These are phyloP conservation scores for Gastrophryne carolinensis DNA, from an alignment of 2,797 vertebrate species.

Conservation along the genomic window DNA sequence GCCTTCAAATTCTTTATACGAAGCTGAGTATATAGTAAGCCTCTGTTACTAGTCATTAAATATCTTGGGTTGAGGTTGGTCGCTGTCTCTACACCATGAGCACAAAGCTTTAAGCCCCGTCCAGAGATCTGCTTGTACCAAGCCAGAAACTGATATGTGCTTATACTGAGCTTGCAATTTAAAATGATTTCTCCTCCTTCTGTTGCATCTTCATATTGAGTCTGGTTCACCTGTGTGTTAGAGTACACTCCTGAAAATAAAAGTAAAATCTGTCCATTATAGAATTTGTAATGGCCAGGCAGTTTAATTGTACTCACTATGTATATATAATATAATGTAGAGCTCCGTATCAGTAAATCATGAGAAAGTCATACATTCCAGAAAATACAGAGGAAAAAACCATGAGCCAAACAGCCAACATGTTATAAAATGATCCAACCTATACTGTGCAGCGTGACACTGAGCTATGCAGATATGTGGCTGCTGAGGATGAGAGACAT, in stretches of 20 bases:
- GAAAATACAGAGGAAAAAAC: background rate
- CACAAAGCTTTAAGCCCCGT: background rate
- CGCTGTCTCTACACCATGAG: background rate
- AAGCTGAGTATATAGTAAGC: background rate
- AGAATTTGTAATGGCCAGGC: too few relatives aligned
- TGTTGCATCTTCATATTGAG: background rate
- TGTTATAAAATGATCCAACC: background rate
- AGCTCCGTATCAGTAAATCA: too few relatives aligned
- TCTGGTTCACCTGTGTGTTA: slow-evolving; percentile 23
- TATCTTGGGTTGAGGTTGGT: background rate
- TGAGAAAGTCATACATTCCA: too few relatives aligned
- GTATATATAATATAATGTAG: too few relatives aligned
- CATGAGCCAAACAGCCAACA: background rate
- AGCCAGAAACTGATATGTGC: background rate
- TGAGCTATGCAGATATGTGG: background rate
- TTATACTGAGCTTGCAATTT: background rate
- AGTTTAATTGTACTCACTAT: too few relatives aligned
- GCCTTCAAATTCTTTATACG: background rate
- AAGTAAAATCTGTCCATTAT: too few relatives aligned
- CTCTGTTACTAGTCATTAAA: slow-evolving; percentile 2
- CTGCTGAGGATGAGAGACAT: background rate
- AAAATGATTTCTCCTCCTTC: background rate
- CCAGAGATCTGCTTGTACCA: slow-evolving; percentile 24
- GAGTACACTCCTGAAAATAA: slow-evolving; percentile 25
- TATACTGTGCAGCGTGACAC: background rate